Conservation (phyloP, 2,113 vertebrate genomes). For the Mandrillus leucophaeus region DNA sequence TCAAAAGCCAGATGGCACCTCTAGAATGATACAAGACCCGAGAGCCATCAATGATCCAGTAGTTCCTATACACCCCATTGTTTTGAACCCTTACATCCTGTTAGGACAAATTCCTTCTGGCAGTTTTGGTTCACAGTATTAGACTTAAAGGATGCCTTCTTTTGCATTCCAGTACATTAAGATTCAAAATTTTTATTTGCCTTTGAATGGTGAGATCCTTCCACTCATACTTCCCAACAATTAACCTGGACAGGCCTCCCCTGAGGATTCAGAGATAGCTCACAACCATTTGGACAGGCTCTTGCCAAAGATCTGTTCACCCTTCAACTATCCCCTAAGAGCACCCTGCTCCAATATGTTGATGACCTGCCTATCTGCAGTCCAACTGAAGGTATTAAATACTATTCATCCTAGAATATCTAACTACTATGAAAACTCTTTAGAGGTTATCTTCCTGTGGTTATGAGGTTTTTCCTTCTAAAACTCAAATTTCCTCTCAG, state of each 20-base stretch:
- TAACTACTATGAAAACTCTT: too few relatives aligned
- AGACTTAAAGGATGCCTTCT: neutral
- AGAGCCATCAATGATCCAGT: neutral
- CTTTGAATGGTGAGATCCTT: neutral
- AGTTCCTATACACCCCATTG: neutral
- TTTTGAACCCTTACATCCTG: neutral
- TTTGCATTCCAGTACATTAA: neutral
- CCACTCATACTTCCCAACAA: neutral
- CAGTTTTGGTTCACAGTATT: neutral
- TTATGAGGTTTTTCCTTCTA: too few relatives aligned
- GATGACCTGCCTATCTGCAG: too few relatives aligned
- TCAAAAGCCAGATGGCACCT: neutral
- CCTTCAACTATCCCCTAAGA: too few relatives aligned
- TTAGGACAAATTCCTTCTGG: neutral
- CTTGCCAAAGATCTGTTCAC: too few relatives aligned
- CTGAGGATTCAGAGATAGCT: neutral
- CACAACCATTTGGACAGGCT: neutral
- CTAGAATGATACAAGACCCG: neutral
- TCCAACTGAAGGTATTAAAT: too few relatives aligned
- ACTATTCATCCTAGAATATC: too few relatives aligned
- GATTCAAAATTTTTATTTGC: neutral
- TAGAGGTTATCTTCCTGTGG: too few relatives aligned
- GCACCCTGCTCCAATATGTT: too few relatives aligned
- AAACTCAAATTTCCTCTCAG: too few relatives aligned
- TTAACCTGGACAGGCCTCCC: neutral